These are phyloP conservation scores for Triplophysa siluroides DNA, from an alignment of 2,113 vertebrate species.

Conservation along the genomic window DNA sequence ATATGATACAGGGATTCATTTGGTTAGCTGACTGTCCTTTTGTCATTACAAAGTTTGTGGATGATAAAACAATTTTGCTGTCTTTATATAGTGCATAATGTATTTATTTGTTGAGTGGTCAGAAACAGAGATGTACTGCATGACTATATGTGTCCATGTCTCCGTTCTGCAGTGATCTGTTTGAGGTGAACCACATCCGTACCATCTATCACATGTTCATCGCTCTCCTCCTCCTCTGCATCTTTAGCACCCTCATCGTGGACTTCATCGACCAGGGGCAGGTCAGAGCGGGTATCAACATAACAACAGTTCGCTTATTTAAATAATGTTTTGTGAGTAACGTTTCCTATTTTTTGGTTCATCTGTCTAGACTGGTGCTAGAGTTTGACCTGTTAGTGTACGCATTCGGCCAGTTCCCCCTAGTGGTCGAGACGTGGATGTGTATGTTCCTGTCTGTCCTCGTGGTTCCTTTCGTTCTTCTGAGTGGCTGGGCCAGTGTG, in stretches of 20 bases:
- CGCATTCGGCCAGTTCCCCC: constrained; percentile 84
- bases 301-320: no score
- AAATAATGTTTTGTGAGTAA: no score
- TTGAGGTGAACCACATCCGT: constrained; percentile 96
- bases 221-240: constrained; percentile 92
- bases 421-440: constrained; percentile 86
- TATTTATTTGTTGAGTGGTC: neutral
- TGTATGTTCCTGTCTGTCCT: constrained; percentile 87
- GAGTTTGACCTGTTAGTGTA: constrained; percentile 90
- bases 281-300: constrained; percentile 73
- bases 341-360: neutral
- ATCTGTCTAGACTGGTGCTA: constrained; percentile 81
- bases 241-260: constrained; percentile 90
- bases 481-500: constrained; percentile 80
- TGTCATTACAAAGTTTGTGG: neutral
- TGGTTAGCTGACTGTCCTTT: constrained; percentile 1
- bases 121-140: neutral
- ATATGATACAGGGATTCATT: neutral
- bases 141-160: neutral
- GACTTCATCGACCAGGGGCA: constrained; percentile 95
- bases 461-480: constrained; percentile 83
- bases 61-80: no score
- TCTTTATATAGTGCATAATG: no score
- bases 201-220: constrained; percentile 99
- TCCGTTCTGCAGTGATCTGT: constrained; percentile 82